These are phyloP conservation scores for Philereme transversata DNA, from an alignment of 2,888 invertebrate species.

Conservation along the genomic window DNA sequence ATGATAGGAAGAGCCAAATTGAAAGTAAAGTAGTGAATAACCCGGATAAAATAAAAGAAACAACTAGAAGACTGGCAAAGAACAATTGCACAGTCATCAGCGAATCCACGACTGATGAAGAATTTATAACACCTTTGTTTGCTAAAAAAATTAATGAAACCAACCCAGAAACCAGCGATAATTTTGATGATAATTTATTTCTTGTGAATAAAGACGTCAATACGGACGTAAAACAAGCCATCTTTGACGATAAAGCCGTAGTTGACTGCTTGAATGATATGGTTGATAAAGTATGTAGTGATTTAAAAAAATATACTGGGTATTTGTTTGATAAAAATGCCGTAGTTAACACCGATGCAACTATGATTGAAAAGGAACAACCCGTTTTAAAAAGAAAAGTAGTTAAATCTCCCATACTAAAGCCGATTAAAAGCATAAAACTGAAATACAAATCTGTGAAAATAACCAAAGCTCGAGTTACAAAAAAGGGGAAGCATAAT, in stretches of 20 bases:
- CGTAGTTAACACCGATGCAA: constrained; percentile 5
- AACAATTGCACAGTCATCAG: constrained; percentile 42
- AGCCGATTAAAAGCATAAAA: constrained; percentile 39
- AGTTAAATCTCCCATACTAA: constrained; percentile 29
- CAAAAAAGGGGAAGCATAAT: constrained; percentile 38
- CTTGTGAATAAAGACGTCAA: constrained; percentile 38
- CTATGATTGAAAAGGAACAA: neutral
- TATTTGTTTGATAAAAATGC: constrained; percentile 43
- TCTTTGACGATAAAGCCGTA: constrained; percentile 52
- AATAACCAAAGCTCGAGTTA: constrained; percentile 31
- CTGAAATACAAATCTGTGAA: constrained; percentile 43
- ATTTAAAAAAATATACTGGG: constrained; percentile 56
- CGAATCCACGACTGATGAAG: constrained; percentile 52
- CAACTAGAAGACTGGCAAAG: constrained; percentile 28
- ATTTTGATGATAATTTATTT: constrained; percentile 45
- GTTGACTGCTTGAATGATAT: constrained; percentile 62
- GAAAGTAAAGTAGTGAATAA: constrained; percentile 51
- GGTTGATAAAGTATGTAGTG: constrained; percentile 62
- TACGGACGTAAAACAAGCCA: constrained; percentile 35
- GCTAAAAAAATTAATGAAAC: constrained; percentile 64
- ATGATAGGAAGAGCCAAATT: constrained; percentile 40
- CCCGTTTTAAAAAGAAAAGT: constrained; percentile 21
- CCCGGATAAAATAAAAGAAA: constrained; percentile 34
- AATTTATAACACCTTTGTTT: constrained; percentile 59
- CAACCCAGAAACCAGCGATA: constrained; percentile 59